Evolutionary conservation across 2,888 invertebrate genomes (phyloP).

Genomic region (Arge pagana): DNA sequence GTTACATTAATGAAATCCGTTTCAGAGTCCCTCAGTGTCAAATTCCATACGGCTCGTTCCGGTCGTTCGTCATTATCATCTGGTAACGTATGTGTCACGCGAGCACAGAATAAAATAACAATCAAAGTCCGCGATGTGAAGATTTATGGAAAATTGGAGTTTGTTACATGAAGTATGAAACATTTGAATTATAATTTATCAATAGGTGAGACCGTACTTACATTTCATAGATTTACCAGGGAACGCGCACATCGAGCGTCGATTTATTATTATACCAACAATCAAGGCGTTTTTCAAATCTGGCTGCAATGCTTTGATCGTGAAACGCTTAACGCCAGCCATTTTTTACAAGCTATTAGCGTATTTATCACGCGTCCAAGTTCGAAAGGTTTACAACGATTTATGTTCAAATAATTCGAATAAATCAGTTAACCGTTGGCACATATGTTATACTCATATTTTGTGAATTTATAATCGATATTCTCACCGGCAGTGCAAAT

Average conservation of each 20-base stretch:
- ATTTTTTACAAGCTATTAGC: no score
- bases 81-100: no score
- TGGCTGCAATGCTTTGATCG: constrained; percentile 43
- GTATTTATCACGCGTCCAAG: no score
- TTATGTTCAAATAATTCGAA: no score
- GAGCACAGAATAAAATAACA: not conserved
- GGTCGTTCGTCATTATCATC: no score
- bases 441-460: no score
- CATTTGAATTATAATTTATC: not conserved
- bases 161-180: constrained; percentile 3
- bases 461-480: no score
- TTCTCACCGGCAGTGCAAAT: no score
- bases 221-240: constrained; percentile 41
- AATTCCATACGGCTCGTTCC: constrained; percentile 72
- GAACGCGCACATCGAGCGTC: constrained; percentile 47
- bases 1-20: constrained; percentile 75
- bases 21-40: constrained; percentile 75
- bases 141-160: not conserved
- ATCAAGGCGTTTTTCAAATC: constrained; percentile 49
- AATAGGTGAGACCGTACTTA: constrained; percentile 32
- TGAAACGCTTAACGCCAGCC: constrained; percentile 46
- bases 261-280: constrained; percentile 50
- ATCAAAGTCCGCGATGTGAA: not conserved
- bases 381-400: no score
- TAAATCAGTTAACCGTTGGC: no score